Percentiles rank a stretch among this genome's conserved stretches.
phyloP scores from a whole-genome alignment of 2,888 invertebrate genomes.

The Orchesellides sinensis region DNA sequence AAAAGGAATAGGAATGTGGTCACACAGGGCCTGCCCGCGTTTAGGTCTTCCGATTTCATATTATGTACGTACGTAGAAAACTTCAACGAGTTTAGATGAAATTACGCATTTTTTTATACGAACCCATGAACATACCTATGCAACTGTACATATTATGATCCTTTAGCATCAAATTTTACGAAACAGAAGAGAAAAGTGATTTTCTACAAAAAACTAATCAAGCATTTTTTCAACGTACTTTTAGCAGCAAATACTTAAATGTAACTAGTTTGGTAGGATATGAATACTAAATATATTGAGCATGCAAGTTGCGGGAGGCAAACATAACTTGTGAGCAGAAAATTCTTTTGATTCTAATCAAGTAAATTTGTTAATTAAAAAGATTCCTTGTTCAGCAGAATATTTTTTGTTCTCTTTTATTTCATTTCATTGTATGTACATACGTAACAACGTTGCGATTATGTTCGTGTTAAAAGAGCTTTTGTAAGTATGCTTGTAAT shows the following conservation, averaged over 20 bases:
- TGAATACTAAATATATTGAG: too few relatives aligned
- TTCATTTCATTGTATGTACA: too few relatives aligned
- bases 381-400: constrained; percentile 15
- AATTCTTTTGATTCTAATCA: constrained; percentile 22
- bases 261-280: too few relatives aligned
- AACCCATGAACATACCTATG: too few relatives aligned
- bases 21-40: neutral
- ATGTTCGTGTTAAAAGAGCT: too few relatives aligned
- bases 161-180: too few relatives aligned
- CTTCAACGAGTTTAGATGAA: neutral
- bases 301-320: neutral
- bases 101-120: neutral
- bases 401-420: neutral
- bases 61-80: neutral
- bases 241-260: too few relatives aligned
- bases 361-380: constrained; percentile 38
- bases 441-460: too few relatives aligned
- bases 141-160: too few relatives aligned
- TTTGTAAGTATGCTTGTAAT: too few relatives aligned
- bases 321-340: neutral
- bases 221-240: neutral
- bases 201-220: constrained; percentile 3
- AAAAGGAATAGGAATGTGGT: constrained; percentile 4
- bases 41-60: neutral
- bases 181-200: neutral